phyloP scores from a whole-genome alignment of 2,113 vertebrate species.

The Limanda limanda region DNA sequence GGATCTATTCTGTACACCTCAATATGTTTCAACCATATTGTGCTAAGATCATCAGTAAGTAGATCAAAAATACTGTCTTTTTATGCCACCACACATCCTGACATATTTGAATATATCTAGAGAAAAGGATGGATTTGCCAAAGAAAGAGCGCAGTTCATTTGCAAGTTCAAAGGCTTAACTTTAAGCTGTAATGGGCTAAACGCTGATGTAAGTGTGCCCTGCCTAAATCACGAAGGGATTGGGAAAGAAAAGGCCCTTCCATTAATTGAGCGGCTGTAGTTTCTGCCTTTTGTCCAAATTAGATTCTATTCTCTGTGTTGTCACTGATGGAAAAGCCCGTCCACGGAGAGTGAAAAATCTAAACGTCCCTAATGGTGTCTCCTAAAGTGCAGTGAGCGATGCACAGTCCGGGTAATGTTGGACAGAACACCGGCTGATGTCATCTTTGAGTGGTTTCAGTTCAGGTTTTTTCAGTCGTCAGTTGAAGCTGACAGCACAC shows the following conservation, averaged over 20 bases:
- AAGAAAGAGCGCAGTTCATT: conserved; percentile 3
- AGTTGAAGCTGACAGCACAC: conserved; percentile 7
- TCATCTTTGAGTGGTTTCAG: conserved; percentile 7
- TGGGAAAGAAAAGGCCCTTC: background rate
- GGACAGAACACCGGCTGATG: background rate
- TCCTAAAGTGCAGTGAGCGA: conserved; percentile 1
- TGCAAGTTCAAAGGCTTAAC: conserved; percentile 12
- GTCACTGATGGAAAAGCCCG: conserved; percentile 26
- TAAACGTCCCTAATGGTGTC: background rate
- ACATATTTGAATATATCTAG: background rate
- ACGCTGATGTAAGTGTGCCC: conserved; percentile 4
- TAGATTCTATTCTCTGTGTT: conserved; percentile 13
- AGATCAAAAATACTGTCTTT: conserved; percentile 1
- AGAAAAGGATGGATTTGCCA: conserved; percentile 1
- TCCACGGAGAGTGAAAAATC: background rate
- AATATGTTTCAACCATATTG: conserved; percentile 5
- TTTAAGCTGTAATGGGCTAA: conserved; percentile 18
- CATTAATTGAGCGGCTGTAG: conserved; percentile 16
- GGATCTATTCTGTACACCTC: conserved; percentile 7
- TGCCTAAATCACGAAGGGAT: background rate
- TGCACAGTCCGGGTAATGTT: background rate
- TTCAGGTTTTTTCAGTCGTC: background rate
- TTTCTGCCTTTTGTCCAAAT: conserved; percentile 25
- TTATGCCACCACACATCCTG: background rate
- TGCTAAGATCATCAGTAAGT: conserved; percentile 2